A percentile compares a stretch with the other conserved stretches of the same genome.
phyloP scores from a whole-genome alignment of 2,888 invertebrate genomes.

The Brachyptera risi region DNA sequence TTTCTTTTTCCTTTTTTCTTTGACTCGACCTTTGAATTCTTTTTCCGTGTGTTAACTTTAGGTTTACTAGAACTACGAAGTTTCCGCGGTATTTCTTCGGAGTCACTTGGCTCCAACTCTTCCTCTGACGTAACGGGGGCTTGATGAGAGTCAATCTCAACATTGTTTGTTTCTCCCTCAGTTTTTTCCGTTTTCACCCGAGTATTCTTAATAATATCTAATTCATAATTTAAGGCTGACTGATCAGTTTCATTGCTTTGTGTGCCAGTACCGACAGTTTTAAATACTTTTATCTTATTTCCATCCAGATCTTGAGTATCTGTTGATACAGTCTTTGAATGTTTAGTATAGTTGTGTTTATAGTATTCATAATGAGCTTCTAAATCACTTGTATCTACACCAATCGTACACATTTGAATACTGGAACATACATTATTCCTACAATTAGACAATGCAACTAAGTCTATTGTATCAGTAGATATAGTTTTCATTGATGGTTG shows the following conservation, averaged over 20 bases:
- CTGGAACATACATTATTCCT: neutral
- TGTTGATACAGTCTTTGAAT: slow-evolving; percentile 21
- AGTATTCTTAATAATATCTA: neutral
- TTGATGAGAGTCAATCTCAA: neutral
- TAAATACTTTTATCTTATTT: neutral
- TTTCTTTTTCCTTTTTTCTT: neutral
- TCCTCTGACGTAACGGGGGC: neutral
- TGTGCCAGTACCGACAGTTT: neutral
- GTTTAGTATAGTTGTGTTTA: slow-evolving; percentile 16
- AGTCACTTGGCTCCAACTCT: neutral
- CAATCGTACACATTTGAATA: neutral
- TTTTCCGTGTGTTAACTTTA: neutral
- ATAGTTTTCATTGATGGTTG: neutral
- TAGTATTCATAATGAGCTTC: slow-evolving; percentile 29
- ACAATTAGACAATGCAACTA: neutral
- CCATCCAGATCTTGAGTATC: slow-evolving; percentile 26
- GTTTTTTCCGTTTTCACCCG: neutral
- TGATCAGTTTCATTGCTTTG: neutral
- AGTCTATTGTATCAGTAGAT: neutral
- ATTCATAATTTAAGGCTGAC: neutral
- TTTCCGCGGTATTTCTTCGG: neutral
- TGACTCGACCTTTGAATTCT: neutral
- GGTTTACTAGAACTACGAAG: neutral
- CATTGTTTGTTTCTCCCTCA: neutral
- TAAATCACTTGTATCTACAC: slow-evolving; percentile 27